Base-by-base conservation (phyloP, 2,797 vertebrate genomes). In the Zalophus californianus region DNA sequence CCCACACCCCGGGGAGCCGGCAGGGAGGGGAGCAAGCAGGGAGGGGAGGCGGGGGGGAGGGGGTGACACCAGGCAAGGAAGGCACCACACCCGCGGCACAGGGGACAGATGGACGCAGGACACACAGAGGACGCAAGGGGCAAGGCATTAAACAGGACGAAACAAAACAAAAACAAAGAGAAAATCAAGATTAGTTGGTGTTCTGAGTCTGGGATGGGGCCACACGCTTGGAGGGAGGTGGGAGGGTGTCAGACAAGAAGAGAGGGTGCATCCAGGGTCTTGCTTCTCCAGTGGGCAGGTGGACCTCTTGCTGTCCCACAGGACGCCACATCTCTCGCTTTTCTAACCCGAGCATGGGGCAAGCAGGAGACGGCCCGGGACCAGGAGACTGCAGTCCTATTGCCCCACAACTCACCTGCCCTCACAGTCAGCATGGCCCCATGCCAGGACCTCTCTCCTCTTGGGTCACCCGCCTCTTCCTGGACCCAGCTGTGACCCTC, bases 101-200 rank as follows among this genome's bases (percentile, higher is more conserved):
- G 73, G 96, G 98, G 90, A 98, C 96, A 96, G 97, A 91, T 48
- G 62, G 86, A 96, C 95, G 95, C 0, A 9, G 83, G 68, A 93
- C 89, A 98, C 96, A 88, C 3, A 14, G 56, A 94, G 44, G 91
- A 84, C 29, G 60, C 96, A 89, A 80, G 94, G 97, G 88, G 96
- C 52, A 20, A 96, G 95, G 98, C 64, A 98, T 96, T 48, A 96
- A 88, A 98, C 98, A 98, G 96, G 93, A 98, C 96, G 6, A 94
- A 97, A 98, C 94, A 98, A 94, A 98, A 98, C 96, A 96, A 93
- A 95, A 97, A 96, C 96, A 98, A 97, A 98, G 90, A 97, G 96
- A 97, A 97, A 98, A 96, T 96, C 96, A 94, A 94, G 25, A 97
- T 99, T 98, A 99, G 97, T 92, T 44, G 48, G 93, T 93, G 79